These are phyloP conservation scores for Pteropus rufus DNA, from an alignment of 2,797 vertebrate genomes.

Conservation along the genomic window DNA sequence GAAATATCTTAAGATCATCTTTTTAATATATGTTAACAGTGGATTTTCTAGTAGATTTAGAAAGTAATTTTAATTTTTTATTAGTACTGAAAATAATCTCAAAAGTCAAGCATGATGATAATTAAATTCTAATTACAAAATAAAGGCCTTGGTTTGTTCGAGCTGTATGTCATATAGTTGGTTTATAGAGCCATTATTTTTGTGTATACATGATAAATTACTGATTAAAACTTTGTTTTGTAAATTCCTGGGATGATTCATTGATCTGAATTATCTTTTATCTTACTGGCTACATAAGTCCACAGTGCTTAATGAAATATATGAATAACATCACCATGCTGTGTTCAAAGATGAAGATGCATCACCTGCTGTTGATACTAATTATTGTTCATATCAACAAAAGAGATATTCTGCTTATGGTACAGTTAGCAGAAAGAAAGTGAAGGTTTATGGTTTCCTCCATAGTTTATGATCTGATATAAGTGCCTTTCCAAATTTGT, in stretches of 20 bases:
- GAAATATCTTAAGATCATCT: background rate
- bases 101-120: background rate
- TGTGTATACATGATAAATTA: background rate
- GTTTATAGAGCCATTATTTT: background rate
- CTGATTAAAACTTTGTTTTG: conserved; percentile 9
- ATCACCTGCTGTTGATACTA: background rate
- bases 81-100: conserved; percentile 25
- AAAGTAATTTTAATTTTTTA: conserved; percentile 44
- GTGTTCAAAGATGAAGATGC: background rate
- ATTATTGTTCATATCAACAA: background rate
- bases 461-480: background rate
- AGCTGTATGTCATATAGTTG: background rate
- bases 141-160: background rate
- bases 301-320: background rate
- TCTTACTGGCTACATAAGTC: background rate
- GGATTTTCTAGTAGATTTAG: conserved; percentile 33
- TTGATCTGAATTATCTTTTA: background rate
- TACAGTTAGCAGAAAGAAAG: background rate
- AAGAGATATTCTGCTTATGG: background rate
- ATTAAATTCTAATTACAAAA: conserved; percentile 20
- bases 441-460: conserved; percentile 11
- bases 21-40: conserved; percentile 17
- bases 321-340: background rate
- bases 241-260: background rate
- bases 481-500: background rate